Percentiles rank a stretch among this genome's conserved stretches.
Conservation (phyloP, 2,113 vertebrate species). For the Nothobranchius kuhntae region DNA sequence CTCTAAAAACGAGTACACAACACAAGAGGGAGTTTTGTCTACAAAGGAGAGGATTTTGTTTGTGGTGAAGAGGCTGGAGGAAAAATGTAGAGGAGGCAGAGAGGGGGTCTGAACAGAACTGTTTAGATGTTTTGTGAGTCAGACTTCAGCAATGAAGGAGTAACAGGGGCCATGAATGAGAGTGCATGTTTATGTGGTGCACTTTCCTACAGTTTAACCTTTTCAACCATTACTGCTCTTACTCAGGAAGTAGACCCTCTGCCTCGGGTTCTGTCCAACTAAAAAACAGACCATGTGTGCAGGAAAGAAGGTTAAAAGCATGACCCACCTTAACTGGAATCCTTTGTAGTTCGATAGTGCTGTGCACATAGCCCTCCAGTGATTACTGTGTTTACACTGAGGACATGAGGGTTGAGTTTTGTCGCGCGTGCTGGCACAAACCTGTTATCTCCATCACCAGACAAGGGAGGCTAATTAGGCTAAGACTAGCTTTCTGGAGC, state of each 20-base stretch:
- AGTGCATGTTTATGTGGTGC: conserved; percentile 73
- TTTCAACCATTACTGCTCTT: conserved; percentile 37
- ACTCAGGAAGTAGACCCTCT: conserved; percentile 55
- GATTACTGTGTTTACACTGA: conserved; percentile 46
- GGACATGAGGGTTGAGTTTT: conserved; percentile 31
- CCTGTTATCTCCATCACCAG: conserved; percentile 37
- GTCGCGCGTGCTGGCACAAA: conserved; percentile 33
- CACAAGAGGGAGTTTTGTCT: conserved; percentile 39
- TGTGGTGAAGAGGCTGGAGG: conserved; percentile 19
- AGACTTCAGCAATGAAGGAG: conserved; percentile 78
- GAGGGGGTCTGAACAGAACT: conserved; percentile 37
- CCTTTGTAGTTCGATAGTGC: conserved; percentile 37
- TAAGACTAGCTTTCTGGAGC: conserved; percentile 38
- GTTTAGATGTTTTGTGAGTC: conserved; percentile 72
- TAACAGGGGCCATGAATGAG: conserved; percentile 72
- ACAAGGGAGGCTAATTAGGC: conserved; percentile 56
- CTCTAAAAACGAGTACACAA: conserved; percentile 27
- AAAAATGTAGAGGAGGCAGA: not conserved
- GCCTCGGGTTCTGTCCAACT: conserved; percentile 40
- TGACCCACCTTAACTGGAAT: conserved; percentile 30
- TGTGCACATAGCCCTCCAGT: conserved; percentile 30
- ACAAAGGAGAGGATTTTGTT: conserved; percentile 41
- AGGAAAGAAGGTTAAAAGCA: conserved; percentile 52
- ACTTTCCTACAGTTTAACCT: conserved; percentile 67
- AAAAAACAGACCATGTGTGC: conserved; percentile 47